Evolutionary conservation across 2,797 vertebrate genomes (phyloP).

Genomic region (Myripristis jacobus): DNA sequence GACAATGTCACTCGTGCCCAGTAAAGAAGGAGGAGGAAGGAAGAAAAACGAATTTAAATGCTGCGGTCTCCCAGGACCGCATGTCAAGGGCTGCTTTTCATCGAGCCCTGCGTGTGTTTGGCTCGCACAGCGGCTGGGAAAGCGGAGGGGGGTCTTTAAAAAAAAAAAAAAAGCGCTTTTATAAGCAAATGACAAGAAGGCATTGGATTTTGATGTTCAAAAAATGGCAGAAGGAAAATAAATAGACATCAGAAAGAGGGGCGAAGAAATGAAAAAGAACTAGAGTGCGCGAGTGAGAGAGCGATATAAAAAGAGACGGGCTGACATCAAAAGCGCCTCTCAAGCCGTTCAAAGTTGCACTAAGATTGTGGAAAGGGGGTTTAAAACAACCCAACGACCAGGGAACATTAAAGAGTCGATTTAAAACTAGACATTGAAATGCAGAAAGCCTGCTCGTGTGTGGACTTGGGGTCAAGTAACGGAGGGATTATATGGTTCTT

Average conservation of each 20-base stretch:
- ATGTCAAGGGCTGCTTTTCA: slow-evolving; percentile 96
- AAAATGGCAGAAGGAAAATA: slow-evolving; percentile 89
- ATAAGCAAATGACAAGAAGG: slow-evolving; percentile 89
- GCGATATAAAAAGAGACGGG: slow-evolving; percentile 81
- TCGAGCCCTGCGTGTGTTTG: slow-evolving; percentile 88
- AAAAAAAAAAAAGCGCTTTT: slow-evolving; percentile 86
- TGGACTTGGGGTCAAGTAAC: slow-evolving; percentile 98
- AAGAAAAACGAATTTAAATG: slow-evolving; percentile 99
- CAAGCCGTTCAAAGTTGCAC: slow-evolving; percentile 85
- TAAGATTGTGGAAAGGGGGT: slow-evolving; percentile 81
- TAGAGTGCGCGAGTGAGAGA: slow-evolving; percentile 78
- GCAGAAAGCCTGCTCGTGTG: slow-evolving; percentile 87
- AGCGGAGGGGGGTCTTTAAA: slow-evolving; percentile 76
- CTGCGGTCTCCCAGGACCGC: slow-evolving; percentile 95
- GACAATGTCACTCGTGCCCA: slow-evolving; percentile 94
- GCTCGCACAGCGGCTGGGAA: slow-evolving; percentile 85
- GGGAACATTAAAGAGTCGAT: slow-evolving; percentile 88
- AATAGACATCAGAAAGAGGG: slow-evolving; percentile 86
- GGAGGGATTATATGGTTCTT: slow-evolving; percentile 99
- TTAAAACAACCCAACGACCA: slow-evolving; percentile 80
- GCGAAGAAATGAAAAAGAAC: slow-evolving; percentile 73
- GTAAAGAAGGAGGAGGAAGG: slow-evolving; percentile 87
- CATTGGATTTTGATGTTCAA: slow-evolving; percentile 93
- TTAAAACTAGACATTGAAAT: slow-evolving; percentile 93
- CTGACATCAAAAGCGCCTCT: slow-evolving; percentile 84